Conservation (phyloP, 2,797 vertebrate genomes). For the Intellagama lesueurii region DNA sequence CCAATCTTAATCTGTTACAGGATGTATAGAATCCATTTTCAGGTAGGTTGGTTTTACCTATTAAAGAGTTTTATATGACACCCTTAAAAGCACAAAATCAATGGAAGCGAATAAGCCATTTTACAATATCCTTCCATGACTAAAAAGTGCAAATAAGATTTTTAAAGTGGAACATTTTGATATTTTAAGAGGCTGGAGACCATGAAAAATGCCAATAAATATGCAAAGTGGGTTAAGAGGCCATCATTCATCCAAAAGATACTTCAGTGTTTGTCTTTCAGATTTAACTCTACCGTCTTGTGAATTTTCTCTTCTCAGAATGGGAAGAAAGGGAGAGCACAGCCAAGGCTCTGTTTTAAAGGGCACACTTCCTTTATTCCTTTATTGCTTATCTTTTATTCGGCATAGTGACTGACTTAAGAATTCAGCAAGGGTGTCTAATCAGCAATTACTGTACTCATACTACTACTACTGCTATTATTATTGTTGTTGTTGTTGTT, state of each 20-base stretch:
- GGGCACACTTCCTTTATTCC: neutral
- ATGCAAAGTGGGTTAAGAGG: conserved; percentile 39
- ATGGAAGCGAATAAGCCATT: conserved; percentile 36
- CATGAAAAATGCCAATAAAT: conserved; percentile 53
- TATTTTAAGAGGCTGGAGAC: conserved; percentile 46
- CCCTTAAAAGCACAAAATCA: conserved; percentile 42
- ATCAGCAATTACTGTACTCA: neutral
- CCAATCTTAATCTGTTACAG: conserved; percentile 45
- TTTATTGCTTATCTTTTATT: neutral
- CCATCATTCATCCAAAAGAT: conserved; percentile 45
- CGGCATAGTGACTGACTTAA: neutral
- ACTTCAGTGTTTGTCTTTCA: conserved; percentile 42
- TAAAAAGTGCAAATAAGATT: conserved; percentile 52
- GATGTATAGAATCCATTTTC: conserved; percentile 43
- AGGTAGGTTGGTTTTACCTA: conserved; percentile 44
- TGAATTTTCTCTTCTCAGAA: conserved; percentile 25
- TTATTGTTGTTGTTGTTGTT: too few species aligned
- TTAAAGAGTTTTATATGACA: conserved; percentile 43
- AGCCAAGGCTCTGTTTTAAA: neutral
- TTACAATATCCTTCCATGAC: conserved; percentile 45
- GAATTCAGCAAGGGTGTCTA: neutral
- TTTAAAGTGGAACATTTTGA: conserved; percentile 52
- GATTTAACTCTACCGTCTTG: conserved; percentile 41
- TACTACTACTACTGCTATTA: too few species aligned
- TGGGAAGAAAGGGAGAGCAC: neutral